Conservation (phyloP, 2,888 invertebrate genomes). For the Brachyopa scutellaris region DNA sequence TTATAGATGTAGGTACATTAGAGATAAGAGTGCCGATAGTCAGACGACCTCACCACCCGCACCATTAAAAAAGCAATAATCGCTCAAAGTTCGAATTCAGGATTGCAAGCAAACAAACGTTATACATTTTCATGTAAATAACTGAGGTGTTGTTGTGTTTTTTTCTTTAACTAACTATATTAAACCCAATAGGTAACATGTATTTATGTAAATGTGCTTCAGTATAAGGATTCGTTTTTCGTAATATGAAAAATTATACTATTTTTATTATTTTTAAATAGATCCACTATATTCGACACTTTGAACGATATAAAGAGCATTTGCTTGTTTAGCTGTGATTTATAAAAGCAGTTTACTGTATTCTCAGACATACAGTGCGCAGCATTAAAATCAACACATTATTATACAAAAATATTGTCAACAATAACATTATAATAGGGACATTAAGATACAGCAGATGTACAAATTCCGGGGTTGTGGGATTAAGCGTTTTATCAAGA, state of each 20-base stretch:
- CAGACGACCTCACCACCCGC: constrained; percentile 71
- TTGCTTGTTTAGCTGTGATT: neutral
- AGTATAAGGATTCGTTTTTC: too few species aligned
- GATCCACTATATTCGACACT: constrained; percentile 9
- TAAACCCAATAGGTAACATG: too few species aligned
- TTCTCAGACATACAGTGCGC: neutral
- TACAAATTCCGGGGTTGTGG: constrained; percentile 1
- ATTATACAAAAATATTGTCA: constrained; percentile 28
- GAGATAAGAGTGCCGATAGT: constrained; percentile 66
- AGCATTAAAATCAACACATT: constrained; percentile 30
- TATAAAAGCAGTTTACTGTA: constrained; percentile 22
- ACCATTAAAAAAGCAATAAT: constrained; percentile 69
- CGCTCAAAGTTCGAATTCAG: constrained; percentile 73
- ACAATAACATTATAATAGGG: constrained; percentile 13
- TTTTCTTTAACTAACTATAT: neutral
- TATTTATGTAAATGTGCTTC: too few species aligned
- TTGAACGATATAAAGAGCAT: constrained; percentile 11
- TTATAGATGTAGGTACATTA: constrained; percentile 62
- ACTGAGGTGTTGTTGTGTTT: neutral
- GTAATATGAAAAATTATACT: too few species aligned
- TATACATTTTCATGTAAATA: constrained; percentile 10
- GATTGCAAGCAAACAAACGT: constrained; percentile 46
- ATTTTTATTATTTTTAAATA: neutral
- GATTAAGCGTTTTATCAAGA: constrained; percentile 46
- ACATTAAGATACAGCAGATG: neutral